A percentile compares a stretch with the other conserved stretches of the same genome.
phyloP scores from a whole-genome alignment of 2,888 invertebrate species.

The Teleogryllus oceanicus region DNA sequence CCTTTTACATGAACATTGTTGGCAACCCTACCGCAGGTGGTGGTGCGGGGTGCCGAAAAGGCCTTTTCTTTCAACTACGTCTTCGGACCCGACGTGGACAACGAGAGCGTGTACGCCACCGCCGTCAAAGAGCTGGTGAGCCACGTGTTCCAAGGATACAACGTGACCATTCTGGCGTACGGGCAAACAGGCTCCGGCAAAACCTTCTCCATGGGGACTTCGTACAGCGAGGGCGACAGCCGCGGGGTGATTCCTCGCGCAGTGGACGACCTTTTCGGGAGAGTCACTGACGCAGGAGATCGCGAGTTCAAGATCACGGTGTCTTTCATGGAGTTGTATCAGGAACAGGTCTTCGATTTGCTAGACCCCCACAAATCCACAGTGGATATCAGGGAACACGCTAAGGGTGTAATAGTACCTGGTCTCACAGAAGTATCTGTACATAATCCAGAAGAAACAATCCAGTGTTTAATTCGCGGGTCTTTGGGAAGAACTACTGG shows the following conservation, averaged over 20 bases:
- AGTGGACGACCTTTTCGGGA: constrained; percentile 73
- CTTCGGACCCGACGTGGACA: constrained; percentile 65
- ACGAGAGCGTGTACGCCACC: constrained; percentile 68
- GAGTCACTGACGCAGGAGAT: constrained; percentile 58
- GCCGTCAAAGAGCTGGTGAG: constrained; percentile 68
- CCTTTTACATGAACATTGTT: no score
- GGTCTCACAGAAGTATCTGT: constrained; percentile 65
- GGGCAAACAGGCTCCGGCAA: constrained; percentile 95
- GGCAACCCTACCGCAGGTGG: constrained; percentile 35
- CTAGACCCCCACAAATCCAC: constrained; percentile 62
- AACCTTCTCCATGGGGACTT: constrained; percentile 89
- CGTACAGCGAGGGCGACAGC: constrained; percentile 64
- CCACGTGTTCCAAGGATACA: constrained; percentile 83
- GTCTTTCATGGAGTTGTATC: constrained; percentile 85
- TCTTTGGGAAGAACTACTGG: constrained; percentile 76
- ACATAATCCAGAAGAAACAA: constrained; percentile 59
- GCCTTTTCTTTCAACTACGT: constrained; percentile 83
- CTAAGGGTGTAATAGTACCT: constrained; percentile 49
- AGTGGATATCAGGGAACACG: constrained; percentile 80
- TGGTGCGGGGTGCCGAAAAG: constrained; percentile 62
- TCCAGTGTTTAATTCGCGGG: constrained; percentile 60
- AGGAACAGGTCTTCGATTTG: constrained; percentile 83
- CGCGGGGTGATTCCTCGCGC: constrained; percentile 86
- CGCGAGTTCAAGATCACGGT: constrained; percentile 67
- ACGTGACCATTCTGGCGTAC: constrained; percentile 90